Conservation (phyloP, 37 sponge, comb jelly and placozoan species). For the Beroe ovata region DNA sequence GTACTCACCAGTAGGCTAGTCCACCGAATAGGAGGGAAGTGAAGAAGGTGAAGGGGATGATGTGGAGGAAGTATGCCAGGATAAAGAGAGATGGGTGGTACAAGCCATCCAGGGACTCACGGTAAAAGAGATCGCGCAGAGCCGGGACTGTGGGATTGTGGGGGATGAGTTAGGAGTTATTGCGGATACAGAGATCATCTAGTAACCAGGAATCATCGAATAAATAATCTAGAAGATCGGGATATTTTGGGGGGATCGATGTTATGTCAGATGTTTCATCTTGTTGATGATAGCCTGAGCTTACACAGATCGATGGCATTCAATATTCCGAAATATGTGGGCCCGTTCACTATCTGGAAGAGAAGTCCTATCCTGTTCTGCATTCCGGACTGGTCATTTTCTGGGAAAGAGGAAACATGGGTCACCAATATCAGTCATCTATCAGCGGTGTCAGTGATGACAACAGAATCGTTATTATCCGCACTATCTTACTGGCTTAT, state of each 20-base stretch:
- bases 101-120: slow-evolving; percentile 45
- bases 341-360: slow-evolving; percentile 59
- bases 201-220: too few relatives aligned
- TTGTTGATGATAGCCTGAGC: too few relatives aligned
- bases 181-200: too few relatives aligned
- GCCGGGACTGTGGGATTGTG: slow-evolving; percentile 12
- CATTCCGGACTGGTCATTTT: slow-evolving; percentile 52
- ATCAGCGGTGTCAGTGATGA: too few relatives aligned
- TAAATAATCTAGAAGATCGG: too few relatives aligned
- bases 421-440: too few relatives aligned
- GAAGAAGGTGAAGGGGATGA: slow-evolving; percentile 34
- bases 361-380: slow-evolving; percentile 53
- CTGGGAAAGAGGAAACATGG: too few relatives aligned
- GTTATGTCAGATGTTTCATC: too few relatives aligned
- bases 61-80: slow-evolving; percentile 49
- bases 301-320: slow-evolving; percentile 57
- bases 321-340: slow-evolving; percentile 49
- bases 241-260: too few relatives aligned
- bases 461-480: too few relatives aligned
- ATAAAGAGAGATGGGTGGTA: slow-evolving; percentile 56
- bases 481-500: too few relatives aligned
- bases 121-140: slow-evolving; percentile 41
- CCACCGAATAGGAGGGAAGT: slow-evolving; percentile 61
- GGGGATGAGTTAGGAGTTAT: neutral
- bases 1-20: slow-evolving; percentile 39